Base-by-base conservation (phyloP, 2,888 invertebrate species). In the Drosophila subsilvestris region DNA sequence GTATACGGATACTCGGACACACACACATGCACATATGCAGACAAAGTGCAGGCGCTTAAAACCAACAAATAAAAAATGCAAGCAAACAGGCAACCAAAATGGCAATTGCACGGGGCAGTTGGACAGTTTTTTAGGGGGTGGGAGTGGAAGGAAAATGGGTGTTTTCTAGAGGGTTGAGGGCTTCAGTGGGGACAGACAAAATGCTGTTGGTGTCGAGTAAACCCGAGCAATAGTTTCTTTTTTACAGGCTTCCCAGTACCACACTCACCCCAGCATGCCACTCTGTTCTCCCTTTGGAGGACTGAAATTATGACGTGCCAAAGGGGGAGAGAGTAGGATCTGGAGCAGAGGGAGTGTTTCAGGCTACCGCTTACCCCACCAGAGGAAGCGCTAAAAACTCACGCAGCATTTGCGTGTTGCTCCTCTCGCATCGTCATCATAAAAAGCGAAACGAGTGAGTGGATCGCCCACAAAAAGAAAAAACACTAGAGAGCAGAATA, bases 41-140 rank as follows among this genome's bases (percentile, higher is more conserved):
- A 80, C 79, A 78, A 80, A 80, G 69, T 80, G 76, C 79, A 80
- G 75, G 80, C 83, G 86, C 84, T 86, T 86, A 86, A 86, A 83
- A 79, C 86, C 84, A 84, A 80, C 86, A 83, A 86, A 83, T 83
- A 83, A 86, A 83, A 83, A 83, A 83, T 83, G 86, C 80, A 80
- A 66, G 81, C 86, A 83, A 86, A 84, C 83, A 79, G 74, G 60
- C 83, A 86, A 78, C 84, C 83, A 86, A 83, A 83, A 71, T 86
- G 86, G 83, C 83, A 83, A 83, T 86, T 83, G 83, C 74, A 73
- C 60, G 58, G 73, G 67, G 59, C 71, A 71, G 72, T 71, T 71
- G 71, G 72, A 71, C 71, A 71, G 72, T 63, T 58, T 63, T 37
- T 37, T 37, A 14, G 37, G 37, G 37, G 6, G 12, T 5, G 32